Base-by-base conservation (phyloP, 2,113 vertebrate genomes). In the Chaetodon trifascialis region DNA sequence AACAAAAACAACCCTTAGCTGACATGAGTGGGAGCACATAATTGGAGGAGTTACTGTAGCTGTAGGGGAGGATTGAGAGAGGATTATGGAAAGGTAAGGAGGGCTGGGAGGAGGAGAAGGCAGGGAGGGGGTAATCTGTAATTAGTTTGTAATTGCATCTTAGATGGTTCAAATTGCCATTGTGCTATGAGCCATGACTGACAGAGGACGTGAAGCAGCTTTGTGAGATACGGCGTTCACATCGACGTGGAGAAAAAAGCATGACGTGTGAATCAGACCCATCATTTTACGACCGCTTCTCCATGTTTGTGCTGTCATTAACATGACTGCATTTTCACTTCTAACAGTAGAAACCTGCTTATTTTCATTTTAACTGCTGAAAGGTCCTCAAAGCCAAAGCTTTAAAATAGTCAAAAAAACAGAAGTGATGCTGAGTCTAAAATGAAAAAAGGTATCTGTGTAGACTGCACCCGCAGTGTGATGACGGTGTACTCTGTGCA, bases 111-210 rank as follows among this genome's bases (percentile, higher is more conserved):
- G 63, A 71, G 83, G 82, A 70, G 83, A 65, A 74, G 71, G 51
- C 52, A 74, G 10, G 65, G 82, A 65, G 73, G 62, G 71, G 75
- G 85, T 88, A 82, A 92, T 90, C 88, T 87, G 89, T 91, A 89
- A 91, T 91, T 92, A 92, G 63, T 83, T 79, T 86, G 85, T 87
- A 92, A 92, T 87, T 90, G 73, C 84, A 80, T 91, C 8, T 90
- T 82, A 86, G 70, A 76, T 77, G 79, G 46, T 75, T 85, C 14
- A 11, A 55, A 74, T 76, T 78, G 78, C 67, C 67, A 65, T 80
- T 88, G 67, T 92, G 83, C 81, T 38, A 44, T 79, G 78, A 91
- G 88, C 70, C 82, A 25, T 80, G 80, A 85, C 44, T 85, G 74
- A 85, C 64, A 69, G 64, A 55, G 49, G 58, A 80, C 78, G 51